Percentiles rank a stretch among this genome's conserved stretches.
Evolutionary conservation across 1,140 invertebrate genomes (phyloP).

Genomic region (Calosoma granatense): DNA sequence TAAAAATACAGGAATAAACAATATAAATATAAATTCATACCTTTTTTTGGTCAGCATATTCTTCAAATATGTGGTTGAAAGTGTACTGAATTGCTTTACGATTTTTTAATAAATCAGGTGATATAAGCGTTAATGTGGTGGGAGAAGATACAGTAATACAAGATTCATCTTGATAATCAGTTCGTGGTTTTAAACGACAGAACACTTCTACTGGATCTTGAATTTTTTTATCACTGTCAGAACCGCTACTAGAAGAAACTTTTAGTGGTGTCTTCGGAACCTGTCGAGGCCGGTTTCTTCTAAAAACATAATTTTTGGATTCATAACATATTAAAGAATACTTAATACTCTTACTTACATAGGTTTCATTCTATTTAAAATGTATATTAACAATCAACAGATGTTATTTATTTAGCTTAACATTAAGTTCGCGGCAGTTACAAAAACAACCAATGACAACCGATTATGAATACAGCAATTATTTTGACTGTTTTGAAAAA

Average conservation of each 20-base stretch:
- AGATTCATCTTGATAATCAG: conserved; percentile 47
- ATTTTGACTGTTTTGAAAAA: too few species aligned
- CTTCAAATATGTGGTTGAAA: conserved; percentile 79
- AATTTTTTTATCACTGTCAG: neutral
- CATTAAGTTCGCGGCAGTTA: too few species aligned
- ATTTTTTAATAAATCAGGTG: conserved; percentile 45
- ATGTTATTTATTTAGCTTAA: too few species aligned
- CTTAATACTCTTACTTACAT: too few species aligned
- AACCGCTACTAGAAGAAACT: neutral
- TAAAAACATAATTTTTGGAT: too few species aligned
- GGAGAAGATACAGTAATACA: conserved; percentile 66
- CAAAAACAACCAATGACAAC: too few species aligned
- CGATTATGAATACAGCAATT: too few species aligned
- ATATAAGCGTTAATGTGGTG: conserved; percentile 54
- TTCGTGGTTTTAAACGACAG: conserved; percentile 71
- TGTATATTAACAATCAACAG: too few species aligned
- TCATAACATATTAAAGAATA: too few species aligned
- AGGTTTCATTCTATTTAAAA: too few species aligned
- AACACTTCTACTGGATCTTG: conserved; percentile 74
- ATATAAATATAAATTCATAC: too few species aligned
- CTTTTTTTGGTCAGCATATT: conserved; percentile 64
- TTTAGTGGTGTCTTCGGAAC: neutral
- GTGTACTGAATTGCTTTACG: conserved; percentile 64
- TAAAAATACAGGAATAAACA: too few species aligned
- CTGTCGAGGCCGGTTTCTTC: neutral